Base-by-base conservation (phyloP, 92 coral and sea anemone genomes). In the Virgularia gustaviana region DNA sequence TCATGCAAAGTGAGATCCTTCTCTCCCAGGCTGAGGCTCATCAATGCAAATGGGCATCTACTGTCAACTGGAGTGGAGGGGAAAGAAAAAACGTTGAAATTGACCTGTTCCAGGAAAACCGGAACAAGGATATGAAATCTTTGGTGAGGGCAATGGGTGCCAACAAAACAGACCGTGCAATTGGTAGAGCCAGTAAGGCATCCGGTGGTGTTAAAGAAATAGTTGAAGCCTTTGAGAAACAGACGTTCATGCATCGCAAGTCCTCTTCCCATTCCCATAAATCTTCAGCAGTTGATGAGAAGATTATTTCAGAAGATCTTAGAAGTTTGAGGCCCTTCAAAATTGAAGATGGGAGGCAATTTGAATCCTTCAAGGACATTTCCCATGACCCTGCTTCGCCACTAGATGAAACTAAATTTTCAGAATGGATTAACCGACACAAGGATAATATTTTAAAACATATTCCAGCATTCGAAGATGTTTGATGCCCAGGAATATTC, bases 11-110 rank as follows among this genome's bases (percentile, higher is more conserved):
- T 22, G 10, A 43, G 25, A 56, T 20, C 28, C 47, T 65, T n/a
- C 47, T 65, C 9, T 65, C 73, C 15, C 73, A 53, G 44, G 52
- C 55, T n/a, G 72, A 65, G 20, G 56, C 72, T 1, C 73, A 65
- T 22, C 36, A 27, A 33, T 30, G 37, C 16, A 66, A 42, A 2
- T 66, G 58, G 73, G 73, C 56, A 22, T 55, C 57, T 12, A n/a
- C n/a, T n/a, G n/a, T n/a, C n/a, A n/a, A n/a, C 15, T 54, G 9
- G 73, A 23, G 0, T 41, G 35, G 7, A 25, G 73, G 73, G 35
- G 45, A 13, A 39, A 28, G 25, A 35, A 39, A 66, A 23, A 24
- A 66, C n/a, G n/a, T n/a, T n/a, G n/a, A n/a, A n/a, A n/a, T n/a
- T n/a, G n/a, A n/a, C n/a, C n/a, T n/a, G n/a, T n/a, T n/a, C n/a